Percentiles rank a stretch among this genome's conserved stretches.
phyloP scores from a whole-genome alignment of 2,113 vertebrate genomes.

The Macaca mulatta region DNA sequence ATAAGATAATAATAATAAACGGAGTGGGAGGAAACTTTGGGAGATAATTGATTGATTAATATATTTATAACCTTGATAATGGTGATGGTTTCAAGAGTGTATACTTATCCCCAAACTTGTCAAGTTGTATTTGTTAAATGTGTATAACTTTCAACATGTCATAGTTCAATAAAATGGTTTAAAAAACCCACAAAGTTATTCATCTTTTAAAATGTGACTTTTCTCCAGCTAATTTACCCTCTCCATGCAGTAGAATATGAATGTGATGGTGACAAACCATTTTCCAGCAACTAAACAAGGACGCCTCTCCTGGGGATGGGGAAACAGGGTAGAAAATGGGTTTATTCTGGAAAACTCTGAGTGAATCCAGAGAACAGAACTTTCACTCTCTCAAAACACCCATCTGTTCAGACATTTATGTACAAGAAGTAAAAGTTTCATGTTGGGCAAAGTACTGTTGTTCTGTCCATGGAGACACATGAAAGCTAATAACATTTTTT shows the following conservation, averaged over 20 bases:
- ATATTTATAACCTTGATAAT: too few species aligned
- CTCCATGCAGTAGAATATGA: neutral
- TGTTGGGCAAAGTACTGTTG: neutral
- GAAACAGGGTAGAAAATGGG: neutral
- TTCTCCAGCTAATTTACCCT: neutral
- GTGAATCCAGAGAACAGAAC: neutral
- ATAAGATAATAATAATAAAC: too few species aligned
- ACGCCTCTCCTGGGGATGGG: fast-evolving
- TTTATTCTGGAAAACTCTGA: neutral
- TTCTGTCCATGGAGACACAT: neutral
- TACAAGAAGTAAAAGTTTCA: too few species aligned
- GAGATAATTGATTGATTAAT: too few species aligned
- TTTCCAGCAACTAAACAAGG: neutral
- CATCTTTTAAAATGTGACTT: neutral
- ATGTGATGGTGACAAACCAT: neutral
- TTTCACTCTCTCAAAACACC: neutral
- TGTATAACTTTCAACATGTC: too few species aligned
- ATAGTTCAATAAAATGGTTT: too few species aligned
- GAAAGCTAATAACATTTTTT: neutral
- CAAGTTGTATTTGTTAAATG: too few species aligned
- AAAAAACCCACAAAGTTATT: too few species aligned
- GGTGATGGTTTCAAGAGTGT: too few species aligned
- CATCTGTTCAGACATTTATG: neutral
- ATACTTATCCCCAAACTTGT: too few species aligned
- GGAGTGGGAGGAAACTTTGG: too few species aligned